phyloP scores from a whole-genome alignment of 2,797 vertebrate genomes.

The Sebastes goodei region DNA sequence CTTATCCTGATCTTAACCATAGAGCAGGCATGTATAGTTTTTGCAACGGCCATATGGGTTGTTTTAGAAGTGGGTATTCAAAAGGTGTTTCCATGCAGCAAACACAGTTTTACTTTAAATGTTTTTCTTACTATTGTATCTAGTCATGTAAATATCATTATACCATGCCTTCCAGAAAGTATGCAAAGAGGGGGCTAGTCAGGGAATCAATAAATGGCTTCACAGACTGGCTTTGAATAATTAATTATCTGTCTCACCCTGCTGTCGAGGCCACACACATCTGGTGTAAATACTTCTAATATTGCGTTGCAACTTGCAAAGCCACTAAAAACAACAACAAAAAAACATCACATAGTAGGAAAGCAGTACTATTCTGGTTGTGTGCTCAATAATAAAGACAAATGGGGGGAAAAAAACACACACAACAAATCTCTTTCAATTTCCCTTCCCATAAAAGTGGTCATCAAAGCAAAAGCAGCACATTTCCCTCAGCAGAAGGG shows the following conservation, averaged over 20 bases:
- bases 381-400: background rate
- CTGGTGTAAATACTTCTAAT: background rate
- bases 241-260: background rate
- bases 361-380: background rate
- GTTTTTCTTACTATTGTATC: background rate
- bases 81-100: background rate
- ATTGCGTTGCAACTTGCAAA: background rate
- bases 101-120: background rate
- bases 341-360: background rate
- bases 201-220: background rate
- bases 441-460: constrained; percentile 2
- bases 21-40: background rate
- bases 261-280: background rate
- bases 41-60: background rate
- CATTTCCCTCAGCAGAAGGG: background rate
- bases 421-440: background rate
- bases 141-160: background rate
- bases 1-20: background rate
- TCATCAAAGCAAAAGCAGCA: constrained; percentile 8
- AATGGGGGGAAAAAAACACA: background rate
- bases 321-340: background rate
- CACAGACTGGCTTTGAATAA: background rate
- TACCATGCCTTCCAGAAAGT: background rate
- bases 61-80: background rate
- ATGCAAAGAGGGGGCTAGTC: background rate